Conservation (phyloP, 2,113 vertebrate genomes). For the Columba livia region DNA sequence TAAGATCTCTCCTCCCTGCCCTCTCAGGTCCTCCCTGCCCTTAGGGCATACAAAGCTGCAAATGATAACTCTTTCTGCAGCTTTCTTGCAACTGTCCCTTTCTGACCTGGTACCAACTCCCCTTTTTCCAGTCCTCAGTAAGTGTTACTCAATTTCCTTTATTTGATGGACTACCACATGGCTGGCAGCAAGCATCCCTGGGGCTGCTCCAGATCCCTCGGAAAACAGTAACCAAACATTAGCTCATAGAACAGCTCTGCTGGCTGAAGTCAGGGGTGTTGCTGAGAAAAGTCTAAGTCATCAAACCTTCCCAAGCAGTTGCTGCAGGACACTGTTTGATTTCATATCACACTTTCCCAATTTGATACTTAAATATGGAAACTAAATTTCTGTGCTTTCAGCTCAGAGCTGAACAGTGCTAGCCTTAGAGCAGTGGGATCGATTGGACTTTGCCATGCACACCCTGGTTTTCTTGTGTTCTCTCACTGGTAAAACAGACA, state of each 20-base stretch:
- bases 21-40: background rate
- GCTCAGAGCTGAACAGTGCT: background rate
- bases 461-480: background rate
- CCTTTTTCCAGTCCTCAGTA: background rate
- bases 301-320: background rate
- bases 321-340: background rate
- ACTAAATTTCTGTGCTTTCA: background rate
- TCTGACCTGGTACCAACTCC: background rate
- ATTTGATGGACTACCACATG: background rate
- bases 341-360: background rate
- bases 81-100: background rate
- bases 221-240: background rate
- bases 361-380: background rate
- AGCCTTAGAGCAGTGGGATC: background rate
- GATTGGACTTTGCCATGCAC: background rate
- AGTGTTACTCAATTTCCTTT: background rate
- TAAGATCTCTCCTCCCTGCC: background rate
- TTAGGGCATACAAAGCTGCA: background rate
- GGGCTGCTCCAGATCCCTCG: background rate
- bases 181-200: background rate
- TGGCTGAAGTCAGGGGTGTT: background rate
- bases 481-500: fast-evolving
- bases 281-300: background rate
- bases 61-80: background rate
- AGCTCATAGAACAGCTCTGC: background rate